Conservation (phyloP, 2,113 vertebrate genomes). For the Rhinichthys klamathensis region DNA sequence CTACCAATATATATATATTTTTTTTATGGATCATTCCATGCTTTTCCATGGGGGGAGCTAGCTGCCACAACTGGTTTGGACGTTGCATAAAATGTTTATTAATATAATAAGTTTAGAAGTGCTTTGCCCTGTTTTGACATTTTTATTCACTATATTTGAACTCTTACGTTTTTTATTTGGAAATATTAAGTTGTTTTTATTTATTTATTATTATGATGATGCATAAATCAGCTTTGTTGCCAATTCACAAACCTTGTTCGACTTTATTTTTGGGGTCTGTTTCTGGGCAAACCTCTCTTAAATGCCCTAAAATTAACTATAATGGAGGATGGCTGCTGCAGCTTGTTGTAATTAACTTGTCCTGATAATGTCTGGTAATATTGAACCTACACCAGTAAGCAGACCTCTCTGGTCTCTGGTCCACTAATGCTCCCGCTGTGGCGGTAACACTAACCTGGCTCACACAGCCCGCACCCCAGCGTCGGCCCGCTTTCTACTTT, state of each 20-base stretch:
- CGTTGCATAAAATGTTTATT: no score
- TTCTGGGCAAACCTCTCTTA: slow-evolving; percentile 19
- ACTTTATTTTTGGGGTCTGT: slow-evolving; percentile 4
- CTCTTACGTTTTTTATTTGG: no score
- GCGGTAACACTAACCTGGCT: slow-evolving; percentile 24
- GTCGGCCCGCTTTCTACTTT: slow-evolving; percentile 1
- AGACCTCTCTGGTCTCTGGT: slow-evolving; percentile 47
- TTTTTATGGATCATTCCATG: no score
- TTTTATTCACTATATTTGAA: no score
- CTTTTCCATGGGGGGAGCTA: no score
- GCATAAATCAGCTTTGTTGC: background rate
- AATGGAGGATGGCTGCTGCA: slow-evolving; percentile 65
- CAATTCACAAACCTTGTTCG: background rate
- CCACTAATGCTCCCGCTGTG: slow-evolving; percentile 22
- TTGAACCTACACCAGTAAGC: slow-evolving; percentile 78
- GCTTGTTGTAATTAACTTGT: slow-evolving; percentile 80
- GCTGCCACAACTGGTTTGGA: no score
- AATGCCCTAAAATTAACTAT: slow-evolving; percentile 39
- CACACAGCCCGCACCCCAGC: slow-evolving; percentile 2
- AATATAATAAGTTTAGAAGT: no score
- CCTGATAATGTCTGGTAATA: slow-evolving; percentile 76
- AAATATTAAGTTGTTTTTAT: background rate
- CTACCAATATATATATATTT: no score
- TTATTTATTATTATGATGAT: no score
- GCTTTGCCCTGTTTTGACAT: no score